Evolutionary conservation across 2,113 vertebrate species (phyloP), one percentile per base, ranked within the genome.

Genomic region (Nettapus auritus): DNA sequence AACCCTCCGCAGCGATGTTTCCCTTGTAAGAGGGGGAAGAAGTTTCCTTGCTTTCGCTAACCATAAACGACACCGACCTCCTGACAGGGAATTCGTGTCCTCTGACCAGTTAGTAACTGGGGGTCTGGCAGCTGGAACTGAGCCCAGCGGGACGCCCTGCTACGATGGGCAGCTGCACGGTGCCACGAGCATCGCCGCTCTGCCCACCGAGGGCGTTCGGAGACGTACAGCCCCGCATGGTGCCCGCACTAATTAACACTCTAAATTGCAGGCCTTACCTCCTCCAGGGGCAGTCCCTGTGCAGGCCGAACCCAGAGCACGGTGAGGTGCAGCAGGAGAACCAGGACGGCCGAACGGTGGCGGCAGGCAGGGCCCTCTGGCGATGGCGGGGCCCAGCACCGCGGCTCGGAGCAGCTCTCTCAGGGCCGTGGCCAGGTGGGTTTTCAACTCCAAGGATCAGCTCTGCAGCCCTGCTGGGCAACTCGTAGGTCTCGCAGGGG

Each of bases 41-140:
- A 42, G 57, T 81, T 75, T 55, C 53, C 85, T 86, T 8, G 11
- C 66, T 94, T 93, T 90, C 94, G 71, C 89, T 85, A 94, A 85
- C 42, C 75, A 89, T 91, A 90, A 94, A 91, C 29, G 55, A 94
- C 67, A 90, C 6, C 25, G 68, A 88, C 85, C 88, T 94, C 89
- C 75, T 59, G 48, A 48, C 89, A 62, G 36, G 84, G 71, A 86
- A 48, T 52, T 71, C 0, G 0, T 25, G 69, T 87, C 69, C 83
- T 92, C 86, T n/a, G 69, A 60, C 25, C 9, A 15, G 64, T 76
- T 63, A 63, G 50, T 59, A 92, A 89, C 42, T 33, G 36, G 50
- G 38, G 33, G 38, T 56, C 73, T 75, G 88, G 89, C 52, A 86
- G 90, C 85, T 91, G 79, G 68, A 93, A 88, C n/a, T 21, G 34